phyloP scores from a whole-genome alignment of 2,888 invertebrate species.

The Torymus texanus region DNA sequence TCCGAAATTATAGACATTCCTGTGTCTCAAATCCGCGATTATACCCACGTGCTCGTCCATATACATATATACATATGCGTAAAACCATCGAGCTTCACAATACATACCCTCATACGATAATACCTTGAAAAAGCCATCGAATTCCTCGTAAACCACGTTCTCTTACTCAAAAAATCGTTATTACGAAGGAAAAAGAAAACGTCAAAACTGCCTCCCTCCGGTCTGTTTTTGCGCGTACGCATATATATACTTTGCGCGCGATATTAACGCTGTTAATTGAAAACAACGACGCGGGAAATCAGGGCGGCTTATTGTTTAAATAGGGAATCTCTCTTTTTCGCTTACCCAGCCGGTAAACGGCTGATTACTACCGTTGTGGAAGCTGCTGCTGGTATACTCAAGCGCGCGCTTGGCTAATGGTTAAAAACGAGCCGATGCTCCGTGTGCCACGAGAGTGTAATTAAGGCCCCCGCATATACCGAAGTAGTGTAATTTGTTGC shows the following conservation, averaged over 20 bases:
- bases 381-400: background rate
- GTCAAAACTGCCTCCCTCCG: background rate
- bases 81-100: too few species aligned
- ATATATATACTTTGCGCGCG: background rate
- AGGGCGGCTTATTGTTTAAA: conserved; percentile 44
- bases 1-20: too few species aligned
- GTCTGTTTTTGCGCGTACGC: conserved; percentile 17
- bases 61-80: too few species aligned
- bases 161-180: background rate
- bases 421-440: conserved; percentile 25
- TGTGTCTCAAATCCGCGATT: too few species aligned
- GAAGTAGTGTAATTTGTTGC: conserved; percentile 56
- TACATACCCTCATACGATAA: too few species aligned
- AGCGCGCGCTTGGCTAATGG: conserved; percentile 35
- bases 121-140: too few species aligned
- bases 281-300: conserved; percentile 25
- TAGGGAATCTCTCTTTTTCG: conserved; percentile 41
- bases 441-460: conserved; percentile 30
- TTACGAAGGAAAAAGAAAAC: background rate
- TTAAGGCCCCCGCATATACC: conserved; percentile 47
- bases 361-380: conserved; percentile 43
- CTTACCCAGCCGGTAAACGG: conserved; percentile 27
- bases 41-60: background rate
- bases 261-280: conserved; percentile 34
- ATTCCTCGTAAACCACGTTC: too few species aligned